A percentile compares a stretch with the other conserved stretches of the same genome.
These are phyloP conservation scores for Parnassius glacialis DNA, from an alignment of 2,888 invertebrate species.

Conservation along the genomic window DNA sequence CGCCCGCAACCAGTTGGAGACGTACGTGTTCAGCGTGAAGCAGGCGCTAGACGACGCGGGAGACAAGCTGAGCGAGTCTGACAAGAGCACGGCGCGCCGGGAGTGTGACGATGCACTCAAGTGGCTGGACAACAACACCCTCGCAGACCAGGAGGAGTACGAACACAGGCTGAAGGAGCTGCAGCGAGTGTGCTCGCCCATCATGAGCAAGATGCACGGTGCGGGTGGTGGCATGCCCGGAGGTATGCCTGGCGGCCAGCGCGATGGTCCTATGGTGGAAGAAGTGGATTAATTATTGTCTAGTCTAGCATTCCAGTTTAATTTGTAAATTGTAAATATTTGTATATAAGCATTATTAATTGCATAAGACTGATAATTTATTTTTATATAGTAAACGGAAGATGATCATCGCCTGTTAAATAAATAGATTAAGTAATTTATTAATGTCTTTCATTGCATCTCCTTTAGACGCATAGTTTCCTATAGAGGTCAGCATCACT, in stretches of 20 bases:
- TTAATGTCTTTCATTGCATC: too few relatives aligned
- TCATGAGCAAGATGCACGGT: constrained; percentile 82
- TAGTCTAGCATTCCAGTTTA: neutral
- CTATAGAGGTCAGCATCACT: too few relatives aligned
- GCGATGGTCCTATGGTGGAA: constrained; percentile 31
- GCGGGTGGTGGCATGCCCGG: constrained; percentile 30
- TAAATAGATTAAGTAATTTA: neutral
- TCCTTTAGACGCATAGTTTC: too few relatives aligned
- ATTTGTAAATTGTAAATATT: neutral
- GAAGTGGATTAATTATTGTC: constrained; percentile 51
- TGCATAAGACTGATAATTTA: too few relatives aligned
- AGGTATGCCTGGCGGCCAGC: constrained; percentile 28
- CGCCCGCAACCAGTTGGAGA: constrained; percentile 86
- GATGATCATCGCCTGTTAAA: constrained; percentile 1
- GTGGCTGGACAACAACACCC: constrained; percentile 86
- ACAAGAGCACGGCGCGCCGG: constrained; percentile 79
- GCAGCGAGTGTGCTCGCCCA: constrained; percentile 78
- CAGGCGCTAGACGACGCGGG: constrained; percentile 84
- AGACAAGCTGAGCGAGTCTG: constrained; percentile 82
- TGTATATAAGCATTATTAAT: neutral
- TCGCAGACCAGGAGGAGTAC: constrained; percentile 84
- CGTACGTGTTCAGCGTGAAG: constrained; percentile 85
- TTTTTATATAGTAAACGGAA: neutral
- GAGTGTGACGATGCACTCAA: constrained; percentile 82
- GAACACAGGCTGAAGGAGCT: constrained; percentile 82